Evolutionary conservation across 2,888 invertebrate genomes (phyloP), one percentile per base, ranked within the genome.

Genomic region (Limenitis camilla): DNA sequence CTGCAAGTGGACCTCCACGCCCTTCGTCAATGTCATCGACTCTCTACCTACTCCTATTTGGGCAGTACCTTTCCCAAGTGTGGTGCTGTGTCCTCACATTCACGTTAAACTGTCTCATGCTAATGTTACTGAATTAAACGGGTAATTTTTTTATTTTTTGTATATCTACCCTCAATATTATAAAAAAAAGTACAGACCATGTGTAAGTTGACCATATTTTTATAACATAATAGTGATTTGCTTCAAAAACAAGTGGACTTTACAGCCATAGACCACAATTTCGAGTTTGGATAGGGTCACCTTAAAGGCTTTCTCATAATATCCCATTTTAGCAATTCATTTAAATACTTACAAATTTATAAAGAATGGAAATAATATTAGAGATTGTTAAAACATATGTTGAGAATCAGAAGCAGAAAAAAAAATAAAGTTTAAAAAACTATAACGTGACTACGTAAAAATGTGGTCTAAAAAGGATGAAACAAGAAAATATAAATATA

Each of bases 21-120:
- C 87, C 0, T 88, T 87, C 58, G 86, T 83, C 41, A 83, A 88
- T 51, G 86, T 87, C 6, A 81, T 88, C 10, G 88, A 88, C 60
- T 83, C 86, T 0, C 59, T 80, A 33, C 83, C 84, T 0, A 81
- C 87, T 0, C 87, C 88, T 0, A 75, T 88, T 6, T 88, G 85
- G 82, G 82, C 86, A 0, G 76, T 88, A 0, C 88, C 88, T 0
- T 88, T 88, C 53, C 88, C 88, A 0, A 81, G 75, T 1, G 85
- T 88, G 1, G 81, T 86, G 1, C 57, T 88, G 3, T 88, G 88
- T 49, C 88, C 88, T 2, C 85, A 85, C 60, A 55, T 84, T 8
- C 82, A 84, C 45, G 71, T 87, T 0, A 82, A 85, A 58, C 56
- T 71, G 49, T 81, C 84, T 0, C 75, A 69, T 59, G 67, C 68